phyloP scores from a whole-genome alignment of 1,140 invertebrate species.

The Lineus longissimus region DNA sequence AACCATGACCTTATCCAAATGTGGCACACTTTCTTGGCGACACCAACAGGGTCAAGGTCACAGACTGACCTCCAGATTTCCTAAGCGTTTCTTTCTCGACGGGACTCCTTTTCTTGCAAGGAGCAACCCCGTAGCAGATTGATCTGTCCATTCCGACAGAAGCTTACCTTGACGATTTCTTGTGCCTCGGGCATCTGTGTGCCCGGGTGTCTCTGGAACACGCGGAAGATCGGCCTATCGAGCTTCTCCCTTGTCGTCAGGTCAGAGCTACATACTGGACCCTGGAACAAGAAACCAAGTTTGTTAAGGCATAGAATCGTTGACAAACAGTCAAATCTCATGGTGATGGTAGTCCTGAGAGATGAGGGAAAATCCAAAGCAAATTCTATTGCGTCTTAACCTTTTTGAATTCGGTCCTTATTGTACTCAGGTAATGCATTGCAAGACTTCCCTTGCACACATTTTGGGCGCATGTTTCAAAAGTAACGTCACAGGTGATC shows the following conservation, averaged over 20 bases:
- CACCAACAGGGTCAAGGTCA: no score
- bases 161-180: conserved; percentile 45
- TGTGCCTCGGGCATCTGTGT: conserved; percentile 51
- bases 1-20: no score
- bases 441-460: no score
- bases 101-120: no score
- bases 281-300: conserved; percentile 26
- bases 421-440: background rate
- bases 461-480: no score
- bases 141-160: background rate
- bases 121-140: background rate
- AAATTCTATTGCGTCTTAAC: background rate
- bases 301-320: background rate
- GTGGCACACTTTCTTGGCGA: no score
- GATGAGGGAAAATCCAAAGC: background rate
- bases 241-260: conserved; percentile 44
- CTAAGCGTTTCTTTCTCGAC: no score
- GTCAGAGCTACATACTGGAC: conserved; percentile 46
- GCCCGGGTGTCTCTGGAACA: conserved; percentile 53
- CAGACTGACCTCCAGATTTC: no score
- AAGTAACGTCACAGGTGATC: no score
- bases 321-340: background rate
- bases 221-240: conserved; percentile 46
- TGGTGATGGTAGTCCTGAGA: no score
- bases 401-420: background rate